phyloP scores from a whole-genome alignment of 2,113 vertebrate genomes.

The Peromyscus polionotus region DNA sequence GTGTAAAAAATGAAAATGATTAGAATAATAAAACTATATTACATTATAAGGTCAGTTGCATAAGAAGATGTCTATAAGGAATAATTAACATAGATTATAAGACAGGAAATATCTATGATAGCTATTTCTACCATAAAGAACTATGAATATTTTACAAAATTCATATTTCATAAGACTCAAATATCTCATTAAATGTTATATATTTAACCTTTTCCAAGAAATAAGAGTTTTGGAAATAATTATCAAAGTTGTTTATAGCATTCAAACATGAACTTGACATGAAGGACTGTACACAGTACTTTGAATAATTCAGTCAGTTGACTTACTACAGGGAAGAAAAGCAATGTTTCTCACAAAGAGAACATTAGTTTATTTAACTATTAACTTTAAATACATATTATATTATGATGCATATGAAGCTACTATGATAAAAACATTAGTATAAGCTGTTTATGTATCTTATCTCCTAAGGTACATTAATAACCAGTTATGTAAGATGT shows the following conservation, averaged over 20 bases:
- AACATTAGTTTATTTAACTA: background rate
- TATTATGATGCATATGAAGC: background rate
- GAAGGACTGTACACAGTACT: background rate
- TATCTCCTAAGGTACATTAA: background rate
- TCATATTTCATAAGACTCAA: background rate
- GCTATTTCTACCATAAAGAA: background rate
- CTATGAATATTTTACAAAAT: background rate
- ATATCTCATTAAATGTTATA: background rate
- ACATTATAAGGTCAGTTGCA: background rate
- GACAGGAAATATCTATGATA: background rate
- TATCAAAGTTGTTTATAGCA: background rate
- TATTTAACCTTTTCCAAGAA: conserved; percentile 9
- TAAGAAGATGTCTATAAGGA: background rate
- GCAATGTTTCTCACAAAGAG: background rate
- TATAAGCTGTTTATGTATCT: background rate
- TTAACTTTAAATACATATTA: background rate
- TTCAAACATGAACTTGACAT: background rate
- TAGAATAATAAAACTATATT: background rate
- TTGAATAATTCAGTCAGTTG: background rate
- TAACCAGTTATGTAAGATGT: background rate
- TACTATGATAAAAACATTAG: background rate
- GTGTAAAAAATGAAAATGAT: background rate
- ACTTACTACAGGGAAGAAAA: background rate
- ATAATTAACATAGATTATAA: background rate
- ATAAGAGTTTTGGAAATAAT: background rate